phyloP scores from a whole-genome alignment of 1,140 invertebrate genomes.

The Drosophila novamexicana region DNA sequence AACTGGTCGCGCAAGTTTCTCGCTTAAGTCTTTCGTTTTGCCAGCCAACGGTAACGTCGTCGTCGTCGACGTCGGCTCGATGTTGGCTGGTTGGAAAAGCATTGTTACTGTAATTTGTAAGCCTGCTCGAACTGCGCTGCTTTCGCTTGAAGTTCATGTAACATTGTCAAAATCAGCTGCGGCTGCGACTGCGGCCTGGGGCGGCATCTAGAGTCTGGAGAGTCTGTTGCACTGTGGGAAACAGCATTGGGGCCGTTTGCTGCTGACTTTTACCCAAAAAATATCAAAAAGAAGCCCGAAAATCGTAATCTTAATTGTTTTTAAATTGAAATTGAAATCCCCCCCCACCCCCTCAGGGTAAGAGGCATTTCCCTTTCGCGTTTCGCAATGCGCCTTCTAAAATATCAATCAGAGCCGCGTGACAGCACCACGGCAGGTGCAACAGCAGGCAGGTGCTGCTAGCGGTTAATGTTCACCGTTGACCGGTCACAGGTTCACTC shows the following conservation, averaged over 20 bases:
- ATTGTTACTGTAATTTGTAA: slow-evolving; percentile 78
- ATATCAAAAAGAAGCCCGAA: slow-evolving; percentile 16
- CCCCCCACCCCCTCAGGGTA: slow-evolving; percentile 40
- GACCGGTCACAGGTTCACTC: slow-evolving; percentile 6
- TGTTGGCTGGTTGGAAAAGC: slow-evolving; percentile 57
- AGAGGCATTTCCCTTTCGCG: slow-evolving; percentile 77
- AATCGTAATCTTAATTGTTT: slow-evolving; percentile 76
- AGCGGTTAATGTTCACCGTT: neutral
- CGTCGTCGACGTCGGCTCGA: slow-evolving; percentile 34
- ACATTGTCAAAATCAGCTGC: slow-evolving; percentile 77
- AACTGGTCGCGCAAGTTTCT: slow-evolving; percentile 83
- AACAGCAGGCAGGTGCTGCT: slow-evolving; percentile 8
- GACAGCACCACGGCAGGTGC: slow-evolving; percentile 5
- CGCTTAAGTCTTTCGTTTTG: slow-evolving; percentile 84
- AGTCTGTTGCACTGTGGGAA: slow-evolving; percentile 46
- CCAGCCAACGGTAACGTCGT: slow-evolving; percentile 69
- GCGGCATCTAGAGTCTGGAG: slow-evolving; percentile 2
- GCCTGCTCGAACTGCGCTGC: slow-evolving; percentile 57
- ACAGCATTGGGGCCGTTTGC: neutral
- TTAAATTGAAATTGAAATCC: slow-evolving; percentile 70
- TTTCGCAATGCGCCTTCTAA: slow-evolving; percentile 27
- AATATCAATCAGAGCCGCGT: slow-evolving; percentile 2
- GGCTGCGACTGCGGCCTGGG: neutral
- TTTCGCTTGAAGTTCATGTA: slow-evolving; percentile 83
- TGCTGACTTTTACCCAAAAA: slow-evolving; percentile 66